phyloP scores from a whole-genome alignment of 2,113 vertebrate species.

The Percina caprodes region DNA sequence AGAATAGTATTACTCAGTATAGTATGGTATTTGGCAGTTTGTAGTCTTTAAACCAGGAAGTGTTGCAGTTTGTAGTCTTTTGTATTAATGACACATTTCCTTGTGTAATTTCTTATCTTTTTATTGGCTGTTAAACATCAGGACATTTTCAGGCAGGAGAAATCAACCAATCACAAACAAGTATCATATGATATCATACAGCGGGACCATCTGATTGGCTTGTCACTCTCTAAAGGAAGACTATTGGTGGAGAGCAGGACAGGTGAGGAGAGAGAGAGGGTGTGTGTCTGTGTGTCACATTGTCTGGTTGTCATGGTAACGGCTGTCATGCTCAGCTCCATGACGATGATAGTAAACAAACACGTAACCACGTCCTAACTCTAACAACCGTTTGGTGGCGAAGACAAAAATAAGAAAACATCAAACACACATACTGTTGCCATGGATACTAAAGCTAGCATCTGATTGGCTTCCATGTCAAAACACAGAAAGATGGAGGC shows the following conservation, averaged over 20 bases:
- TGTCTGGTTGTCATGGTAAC: constrained; percentile 22
- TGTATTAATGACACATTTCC: background rate
- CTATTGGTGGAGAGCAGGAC: constrained; percentile 36
- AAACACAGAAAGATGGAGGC: background rate
- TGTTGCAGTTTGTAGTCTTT: background rate
- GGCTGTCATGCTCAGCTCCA: constrained; percentile 12
- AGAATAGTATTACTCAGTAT: too few species aligned
- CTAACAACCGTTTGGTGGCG: background rate
- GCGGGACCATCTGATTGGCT: constrained; percentile 37
- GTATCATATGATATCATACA: constrained; percentile 57
- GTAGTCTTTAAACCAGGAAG: background rate
- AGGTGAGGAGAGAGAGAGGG: background rate
- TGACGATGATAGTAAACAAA: constrained; percentile 27
- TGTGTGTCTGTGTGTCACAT: background rate
- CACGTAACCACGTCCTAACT: background rate
- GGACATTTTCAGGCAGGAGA: constrained; percentile 53
- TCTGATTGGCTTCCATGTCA: constrained; percentile 19
- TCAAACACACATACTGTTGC: background rate
- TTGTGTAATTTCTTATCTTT: constrained; percentile 13
- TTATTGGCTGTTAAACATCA: constrained; percentile 30
- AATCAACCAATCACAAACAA: constrained; percentile 54
- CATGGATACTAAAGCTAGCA: background rate
- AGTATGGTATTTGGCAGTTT: background rate
- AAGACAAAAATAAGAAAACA: fast-evolving
- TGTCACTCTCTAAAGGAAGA: constrained; percentile 49